Percentiles rank a stretch among this genome's conserved stretches.
Conservation (phyloP, 2,797 vertebrate genomes). For the Lagorchestes hirsutus region DNA sequence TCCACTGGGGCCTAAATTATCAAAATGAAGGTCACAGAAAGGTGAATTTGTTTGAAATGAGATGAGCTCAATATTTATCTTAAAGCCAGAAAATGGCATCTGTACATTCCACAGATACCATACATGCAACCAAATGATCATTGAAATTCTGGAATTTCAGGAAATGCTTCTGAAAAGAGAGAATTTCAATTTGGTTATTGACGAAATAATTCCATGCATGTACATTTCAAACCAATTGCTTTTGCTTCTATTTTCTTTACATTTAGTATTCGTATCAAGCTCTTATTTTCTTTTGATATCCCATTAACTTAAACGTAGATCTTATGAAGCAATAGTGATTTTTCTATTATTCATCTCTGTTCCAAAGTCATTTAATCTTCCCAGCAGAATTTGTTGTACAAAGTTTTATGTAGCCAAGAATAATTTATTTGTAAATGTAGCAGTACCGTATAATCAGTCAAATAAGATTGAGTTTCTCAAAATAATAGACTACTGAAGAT, state of each 20-base stretch:
- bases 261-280: conserved; percentile 62
- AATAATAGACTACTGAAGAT: conserved; percentile 74
- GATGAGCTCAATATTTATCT: conserved; percentile 36
- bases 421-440: conserved; percentile 78
- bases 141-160: conserved; percentile 40
- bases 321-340: conserved; percentile 75
- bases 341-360: conserved; percentile 76
- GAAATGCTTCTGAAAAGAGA: conserved; percentile 21
- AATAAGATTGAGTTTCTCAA: conserved; percentile 67
- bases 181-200: conserved; percentile 61
- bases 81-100: conserved; percentile 45
- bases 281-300: conserved; percentile 75
- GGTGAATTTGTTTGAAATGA: conserved; percentile 21
- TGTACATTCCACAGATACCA: conserved; percentile 7
- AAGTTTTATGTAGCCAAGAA: conserved; percentile 71
- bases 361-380: conserved; percentile 79
- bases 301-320: conserved; percentile 74
- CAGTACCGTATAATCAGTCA: conserved; percentile 62
- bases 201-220: conserved; percentile 55
- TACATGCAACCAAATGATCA: conserved; percentile 53
- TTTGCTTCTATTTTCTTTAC: conserved; percentile 69
- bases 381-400: conserved; percentile 65
- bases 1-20: conserved; percentile 31
- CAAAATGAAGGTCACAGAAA: conserved; percentile 35
- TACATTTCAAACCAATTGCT: conserved; percentile 64